These are phyloP conservation scores for Nephrotoma guestfalica DNA, from an alignment of 2,888 invertebrate species.

Conservation along the genomic window DNA sequence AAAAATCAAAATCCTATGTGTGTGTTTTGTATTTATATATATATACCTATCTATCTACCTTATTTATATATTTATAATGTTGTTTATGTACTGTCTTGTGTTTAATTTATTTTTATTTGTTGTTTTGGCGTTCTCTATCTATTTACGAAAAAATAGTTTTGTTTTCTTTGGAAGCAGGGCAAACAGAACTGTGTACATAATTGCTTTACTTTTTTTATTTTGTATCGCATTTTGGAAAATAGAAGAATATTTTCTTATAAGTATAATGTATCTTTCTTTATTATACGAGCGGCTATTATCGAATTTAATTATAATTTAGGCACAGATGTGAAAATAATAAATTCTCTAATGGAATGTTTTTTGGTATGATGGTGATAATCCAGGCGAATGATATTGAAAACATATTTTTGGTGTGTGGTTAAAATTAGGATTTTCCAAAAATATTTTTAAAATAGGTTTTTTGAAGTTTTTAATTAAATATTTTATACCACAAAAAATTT, in stretches of 20 bases:
- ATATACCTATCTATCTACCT: background rate
- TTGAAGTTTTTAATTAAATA: background rate
- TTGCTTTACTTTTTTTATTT: background rate
- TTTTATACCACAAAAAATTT: background rate
- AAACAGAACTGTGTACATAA: background rate
- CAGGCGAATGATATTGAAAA: background rate
- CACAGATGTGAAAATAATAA: background rate
- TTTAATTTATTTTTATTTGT: background rate
- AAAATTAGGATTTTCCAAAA: background rate
- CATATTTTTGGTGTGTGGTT: background rate
- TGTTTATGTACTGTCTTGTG: background rate
- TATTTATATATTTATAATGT: background rate
- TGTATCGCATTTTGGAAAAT: background rate
- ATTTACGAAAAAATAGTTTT: background rate
- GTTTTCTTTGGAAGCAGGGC: background rate
- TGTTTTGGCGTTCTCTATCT: background rate
- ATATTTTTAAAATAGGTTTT: background rate
- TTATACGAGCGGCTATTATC: background rate
- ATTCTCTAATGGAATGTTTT: background rate
- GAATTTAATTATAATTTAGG: background rate
- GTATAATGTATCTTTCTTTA: background rate
- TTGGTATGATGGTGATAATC: background rate
- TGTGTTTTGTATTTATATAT: background rate
- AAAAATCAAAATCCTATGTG: background rate
- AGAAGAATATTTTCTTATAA: background rate